These are phyloP conservation scores for Bugula neritina DNA, from an alignment of 2,888 invertebrate species.

Conservation along the genomic window DNA sequence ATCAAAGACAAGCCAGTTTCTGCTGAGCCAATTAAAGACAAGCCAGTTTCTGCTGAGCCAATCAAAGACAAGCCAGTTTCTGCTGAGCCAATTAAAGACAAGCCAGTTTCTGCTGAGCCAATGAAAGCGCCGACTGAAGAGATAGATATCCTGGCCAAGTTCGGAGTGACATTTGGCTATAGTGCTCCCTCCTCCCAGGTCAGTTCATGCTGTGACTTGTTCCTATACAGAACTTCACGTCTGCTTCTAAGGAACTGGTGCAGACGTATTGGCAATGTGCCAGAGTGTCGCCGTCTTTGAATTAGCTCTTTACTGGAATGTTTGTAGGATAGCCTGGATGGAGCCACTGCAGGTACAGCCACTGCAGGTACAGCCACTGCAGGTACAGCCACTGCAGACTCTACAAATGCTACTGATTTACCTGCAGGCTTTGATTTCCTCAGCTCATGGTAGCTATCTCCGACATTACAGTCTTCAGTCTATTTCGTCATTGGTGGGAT, in stretches of 20 bases:
- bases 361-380: background rate
- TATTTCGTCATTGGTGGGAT: too few relatives aligned
- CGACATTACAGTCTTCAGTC: too few relatives aligned
- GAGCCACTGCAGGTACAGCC: background rate
- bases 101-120: too few relatives aligned
- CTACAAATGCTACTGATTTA: background rate
- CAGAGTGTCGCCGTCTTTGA: background rate
- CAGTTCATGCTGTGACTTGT: too few relatives aligned
- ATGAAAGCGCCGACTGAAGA: background rate
- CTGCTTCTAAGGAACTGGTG: too few relatives aligned
- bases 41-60: too few relatives aligned
- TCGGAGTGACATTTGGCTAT: constrained; percentile 21
- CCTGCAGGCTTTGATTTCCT: constrained; percentile 20
- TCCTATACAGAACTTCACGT: too few relatives aligned
- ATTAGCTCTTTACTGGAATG: background rate
- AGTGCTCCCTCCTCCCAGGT: background rate
- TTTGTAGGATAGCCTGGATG: too few relatives aligned
- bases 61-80: too few relatives aligned
- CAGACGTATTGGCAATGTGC: background rate
- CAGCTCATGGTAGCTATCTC: constrained; percentile 3
- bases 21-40: background rate
- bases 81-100: too few relatives aligned
- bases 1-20: background rate
- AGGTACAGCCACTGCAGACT: background rate
- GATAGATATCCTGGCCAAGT: constrained; percentile 17